Base-by-base conservation (phyloP, 2,888 invertebrate genomes). In the Panopea generosa region DNA sequence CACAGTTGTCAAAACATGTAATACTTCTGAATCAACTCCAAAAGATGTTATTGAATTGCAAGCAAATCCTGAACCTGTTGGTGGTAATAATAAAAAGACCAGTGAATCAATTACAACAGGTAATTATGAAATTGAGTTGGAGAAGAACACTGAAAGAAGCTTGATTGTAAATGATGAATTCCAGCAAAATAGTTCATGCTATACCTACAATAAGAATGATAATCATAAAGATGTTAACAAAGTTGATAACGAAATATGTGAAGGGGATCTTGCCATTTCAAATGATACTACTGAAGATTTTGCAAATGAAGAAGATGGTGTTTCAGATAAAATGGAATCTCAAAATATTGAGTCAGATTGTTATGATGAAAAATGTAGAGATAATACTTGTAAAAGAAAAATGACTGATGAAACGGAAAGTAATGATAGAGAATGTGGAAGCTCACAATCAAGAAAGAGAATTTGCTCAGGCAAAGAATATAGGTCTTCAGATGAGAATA, bases 381-480 rank as follows among this genome's bases (percentile, higher is more conserved):
- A 20, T 62, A 50, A 18, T 38, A 50, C 6, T 33, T 14, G 52
- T 50, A 22, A 20, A 20, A 62, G 50, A 18, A 22, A 29, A 33
- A 49, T 29, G 33, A 62, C 43, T 33, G 62, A 26, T 55, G 43
- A 24, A 22, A 26, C 14, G 14, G 52, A 63, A 9, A 49, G 53
- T 7, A 52, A 63, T 40, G 53, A 63, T 11, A 33, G 20, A 3
- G 52, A 24, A 18, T 52, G 6, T 24, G 47, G 16, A 47, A 33
- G 33, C 11, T 33, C 33, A 7, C 4, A 11, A 33, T 33, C 33
- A 33, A 33, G 33, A 33, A 33, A 33, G 33, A 33, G 33, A 33
- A 33, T 11, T 33, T 33, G 33, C 33, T 33, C 33, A 7, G 33
- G 33, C 6, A 33, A 33, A 11, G 33, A 33, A 33, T 7, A 7